Evolutionary conservation across 2,888 invertebrate genomes (phyloP).

Genomic region (Lasioglossum oenotherae): DNA sequence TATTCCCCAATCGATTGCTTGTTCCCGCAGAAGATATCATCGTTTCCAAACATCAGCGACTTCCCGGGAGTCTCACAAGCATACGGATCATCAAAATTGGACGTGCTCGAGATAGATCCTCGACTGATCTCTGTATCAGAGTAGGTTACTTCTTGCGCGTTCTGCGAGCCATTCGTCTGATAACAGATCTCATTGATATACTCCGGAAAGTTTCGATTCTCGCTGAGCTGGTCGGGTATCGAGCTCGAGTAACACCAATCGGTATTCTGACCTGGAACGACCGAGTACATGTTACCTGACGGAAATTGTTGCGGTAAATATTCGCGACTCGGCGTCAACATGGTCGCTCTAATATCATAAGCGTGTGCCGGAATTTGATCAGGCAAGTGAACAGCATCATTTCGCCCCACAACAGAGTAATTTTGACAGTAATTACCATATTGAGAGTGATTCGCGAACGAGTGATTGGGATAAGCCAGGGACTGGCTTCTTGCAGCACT

Average conservation of each 20-base stretch:
- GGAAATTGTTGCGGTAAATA: not conserved
- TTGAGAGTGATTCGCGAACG: not conserved
- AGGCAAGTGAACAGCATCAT: not conserved
- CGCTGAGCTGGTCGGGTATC: not conserved
- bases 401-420: not conserved
- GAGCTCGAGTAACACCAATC: not conserved
- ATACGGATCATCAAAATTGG: not conserved
- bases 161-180: not conserved
- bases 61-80: not conserved
- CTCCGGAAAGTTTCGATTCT: not conserved
- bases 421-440: slow-evolving; percentile 10
- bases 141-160: not conserved
- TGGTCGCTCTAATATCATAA: not conserved
- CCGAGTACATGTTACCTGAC: not conserved
- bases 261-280: not conserved
- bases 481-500: not conserved
- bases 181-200: not conserved
- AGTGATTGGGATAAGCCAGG: not conserved
- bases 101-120: not conserved
- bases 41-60: not conserved
- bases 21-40: not conserved
- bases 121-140: not conserved
- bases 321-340: not conserved
- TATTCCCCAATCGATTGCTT: not conserved
- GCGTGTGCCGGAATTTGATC: not conserved